Base-by-base conservation (phyloP, 2,888 invertebrate species). In the Fragum fragum region DNA sequence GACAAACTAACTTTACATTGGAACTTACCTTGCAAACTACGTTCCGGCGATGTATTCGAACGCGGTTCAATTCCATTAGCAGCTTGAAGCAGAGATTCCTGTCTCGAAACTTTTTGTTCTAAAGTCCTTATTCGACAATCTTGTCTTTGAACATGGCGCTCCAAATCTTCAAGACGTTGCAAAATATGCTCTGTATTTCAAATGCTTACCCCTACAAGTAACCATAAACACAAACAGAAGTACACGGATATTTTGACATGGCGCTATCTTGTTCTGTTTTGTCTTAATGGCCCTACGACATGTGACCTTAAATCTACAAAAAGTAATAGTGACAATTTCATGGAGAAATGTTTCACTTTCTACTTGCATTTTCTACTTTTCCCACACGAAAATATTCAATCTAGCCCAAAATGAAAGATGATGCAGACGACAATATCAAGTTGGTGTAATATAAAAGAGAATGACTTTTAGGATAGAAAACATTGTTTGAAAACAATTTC, bases 121-220 rank as follows among this genome's bases (percentile, higher is more conserved):
- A 76, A 28, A 0, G 57, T 9, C 26, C 18, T 18, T 14, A 76
- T 69, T 21, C 59, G 55, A 21, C 69, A 21, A 11, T 59, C 47
- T 32, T 76, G 76, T 7, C 69, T 32, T n/a, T 26, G 9, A 14
- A 59, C 70, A 39, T 59, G 18, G 5, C 26, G 11, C 59, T 76
- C 76, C 23, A 76, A 29, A 9, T 28, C n/a, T 57, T 70, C 39
- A 70, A 76, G 36, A 21, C 70, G 36, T 36, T 29, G 16, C 9
- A 61, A 29, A n/a, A 61, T 7, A 32, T 16, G 29, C 16, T 9
- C n/a, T 61, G 61, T 6, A 18, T 32, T 16, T 9, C n/a, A 32
- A 32, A 18, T 32, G 1, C 18, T 28, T 14, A 18, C 32, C 29
- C 5, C 6, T 16, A 9, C 32, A 14, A 5, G 32, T 28, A 61